Conservation (phyloP, 2,888 invertebrate species). For the Brachyptera putata region DNA sequence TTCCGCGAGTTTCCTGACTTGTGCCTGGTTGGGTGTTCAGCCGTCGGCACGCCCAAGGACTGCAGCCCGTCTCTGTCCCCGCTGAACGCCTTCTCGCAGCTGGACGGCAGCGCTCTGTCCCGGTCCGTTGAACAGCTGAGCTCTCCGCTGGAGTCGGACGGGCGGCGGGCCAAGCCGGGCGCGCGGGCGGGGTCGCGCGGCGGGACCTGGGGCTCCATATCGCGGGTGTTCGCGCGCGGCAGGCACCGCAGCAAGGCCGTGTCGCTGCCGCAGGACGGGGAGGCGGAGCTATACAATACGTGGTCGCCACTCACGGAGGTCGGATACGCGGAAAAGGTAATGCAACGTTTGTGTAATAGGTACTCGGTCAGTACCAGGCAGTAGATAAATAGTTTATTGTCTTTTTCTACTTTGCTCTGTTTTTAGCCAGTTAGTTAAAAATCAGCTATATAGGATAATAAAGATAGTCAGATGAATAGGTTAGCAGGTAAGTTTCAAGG, state of each 20-base stretch:
- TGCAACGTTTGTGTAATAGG: too few species aligned
- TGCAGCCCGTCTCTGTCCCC: slow-evolving; percentile 78
- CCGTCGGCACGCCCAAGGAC: slow-evolving; percentile 77
- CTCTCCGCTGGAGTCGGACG: slow-evolving; percentile 48
- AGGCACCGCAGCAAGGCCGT: slow-evolving; percentile 70
- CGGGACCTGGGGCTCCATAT: slow-evolving; percentile 87
- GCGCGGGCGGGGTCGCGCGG: slow-evolving; percentile 53
- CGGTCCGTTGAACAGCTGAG: slow-evolving; percentile 80
- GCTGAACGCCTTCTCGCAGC: slow-evolving; percentile 71
- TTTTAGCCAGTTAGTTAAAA: too few species aligned
- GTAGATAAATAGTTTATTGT: too few species aligned
- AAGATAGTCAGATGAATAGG: too few species aligned
- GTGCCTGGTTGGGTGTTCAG: slow-evolving; percentile 40
- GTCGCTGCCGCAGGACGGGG: slow-evolving; percentile 44
- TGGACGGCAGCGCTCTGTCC: slow-evolving; percentile 55
- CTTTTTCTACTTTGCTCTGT: too few species aligned
- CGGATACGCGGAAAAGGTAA: slow-evolving; percentile 69
- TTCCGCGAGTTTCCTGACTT: too few species aligned
- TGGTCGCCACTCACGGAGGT: slow-evolving; percentile 65
- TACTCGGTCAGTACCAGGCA: too few species aligned
- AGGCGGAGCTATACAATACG: slow-evolving; percentile 49
- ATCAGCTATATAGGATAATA: too few species aligned
- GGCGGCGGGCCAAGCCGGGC: slow-evolving; percentile 35
- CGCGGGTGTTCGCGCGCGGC: slow-evolving; percentile 80
- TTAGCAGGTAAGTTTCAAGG: too few species aligned